A percentile compares a stretch with the other conserved stretches of the same genome.
phyloP scores from a whole-genome alignment of 2,888 invertebrate species.

The Slavum lentiscoides region DNA sequence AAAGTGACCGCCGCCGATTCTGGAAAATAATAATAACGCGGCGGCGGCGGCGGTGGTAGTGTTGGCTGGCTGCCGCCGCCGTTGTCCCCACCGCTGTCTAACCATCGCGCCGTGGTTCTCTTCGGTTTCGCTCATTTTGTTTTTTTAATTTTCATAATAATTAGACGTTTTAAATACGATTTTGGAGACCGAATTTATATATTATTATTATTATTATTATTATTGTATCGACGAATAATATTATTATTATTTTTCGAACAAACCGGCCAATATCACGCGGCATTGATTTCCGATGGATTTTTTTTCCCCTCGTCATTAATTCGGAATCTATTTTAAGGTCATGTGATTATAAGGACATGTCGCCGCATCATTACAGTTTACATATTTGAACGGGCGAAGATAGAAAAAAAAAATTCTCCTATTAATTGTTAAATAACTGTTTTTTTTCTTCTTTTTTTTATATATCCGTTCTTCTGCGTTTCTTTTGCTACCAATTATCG shows the following conservation, averaged over 20 bases:
- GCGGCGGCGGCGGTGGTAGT: neutral
- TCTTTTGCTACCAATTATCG: neutral
- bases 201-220: neutral
- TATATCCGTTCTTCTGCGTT: neutral
- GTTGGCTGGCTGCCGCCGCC: neutral
- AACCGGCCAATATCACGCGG: conserved; percentile 14
- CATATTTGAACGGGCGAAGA: neutral
- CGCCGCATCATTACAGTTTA: conserved; percentile 13
- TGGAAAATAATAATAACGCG: conserved; percentile 47
- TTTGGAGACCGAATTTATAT: conserved; percentile 16
- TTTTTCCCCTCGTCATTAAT: neutral
- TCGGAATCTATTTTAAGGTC: conserved; percentile 42
- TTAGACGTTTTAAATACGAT: conserved; percentile 40
- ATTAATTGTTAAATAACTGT: conserved; percentile 17
- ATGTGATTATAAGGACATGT: conserved; percentile 26
- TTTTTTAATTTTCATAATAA: conserved; percentile 19
- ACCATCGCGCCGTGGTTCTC: neutral
- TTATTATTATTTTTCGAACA: conserved; percentile 3
- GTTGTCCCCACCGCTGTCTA: neutral
- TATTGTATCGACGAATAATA: too few relatives aligned
- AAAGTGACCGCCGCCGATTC: conserved; percentile 48
- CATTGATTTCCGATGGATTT: conserved; percentile 19
- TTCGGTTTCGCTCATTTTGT: conserved; percentile 24
- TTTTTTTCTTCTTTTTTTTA: too few relatives aligned
- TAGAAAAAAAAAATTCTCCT: neutral